Percentiles rank a stretch among this genome's conserved stretches.
These are phyloP conservation scores for Pyrgilauda ruficollis DNA, from an alignment of 2,113 vertebrate genomes.

Conservation along the genomic window DNA sequence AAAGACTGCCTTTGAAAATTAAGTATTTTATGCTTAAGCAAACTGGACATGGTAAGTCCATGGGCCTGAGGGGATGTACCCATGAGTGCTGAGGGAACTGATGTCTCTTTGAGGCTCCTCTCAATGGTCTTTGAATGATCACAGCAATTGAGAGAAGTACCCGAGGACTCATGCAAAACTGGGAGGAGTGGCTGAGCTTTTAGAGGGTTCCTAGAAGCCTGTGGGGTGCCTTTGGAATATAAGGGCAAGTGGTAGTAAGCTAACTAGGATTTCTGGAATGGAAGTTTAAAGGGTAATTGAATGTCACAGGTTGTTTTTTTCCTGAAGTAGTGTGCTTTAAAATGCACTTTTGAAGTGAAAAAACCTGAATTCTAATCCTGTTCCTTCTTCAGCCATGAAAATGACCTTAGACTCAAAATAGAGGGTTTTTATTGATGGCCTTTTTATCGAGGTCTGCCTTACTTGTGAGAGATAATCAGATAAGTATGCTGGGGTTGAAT, in stretches of 20 bases:
- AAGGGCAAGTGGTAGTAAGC: neutral
- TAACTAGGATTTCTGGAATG: neutral
- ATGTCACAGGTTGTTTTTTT: neutral
- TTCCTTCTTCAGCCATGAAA: neutral
- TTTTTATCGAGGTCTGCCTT: neutral
- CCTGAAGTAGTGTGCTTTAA: neutral
- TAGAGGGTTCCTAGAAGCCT: neutral
- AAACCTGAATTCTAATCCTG: neutral
- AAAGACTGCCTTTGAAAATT: neutral
- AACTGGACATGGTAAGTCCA: neutral
- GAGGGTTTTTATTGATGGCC: neutral
- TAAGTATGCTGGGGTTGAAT: neutral
- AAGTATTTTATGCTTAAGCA: neutral
- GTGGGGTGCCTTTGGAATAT: neutral
- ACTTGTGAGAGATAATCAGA: neutral
- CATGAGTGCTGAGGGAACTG: neutral
- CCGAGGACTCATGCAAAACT: neutral
- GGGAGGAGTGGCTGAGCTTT: neutral
- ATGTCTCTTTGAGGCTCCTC: neutral
- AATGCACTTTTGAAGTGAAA: neutral
- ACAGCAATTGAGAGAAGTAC: neutral
- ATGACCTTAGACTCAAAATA: neutral
- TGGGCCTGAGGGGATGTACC: neutral
- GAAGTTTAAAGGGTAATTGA: neutral
- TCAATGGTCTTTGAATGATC: neutral